Conservation (phyloP, 2,797 vertebrate genomes). For the Tauraco hartlaubi region DNA sequence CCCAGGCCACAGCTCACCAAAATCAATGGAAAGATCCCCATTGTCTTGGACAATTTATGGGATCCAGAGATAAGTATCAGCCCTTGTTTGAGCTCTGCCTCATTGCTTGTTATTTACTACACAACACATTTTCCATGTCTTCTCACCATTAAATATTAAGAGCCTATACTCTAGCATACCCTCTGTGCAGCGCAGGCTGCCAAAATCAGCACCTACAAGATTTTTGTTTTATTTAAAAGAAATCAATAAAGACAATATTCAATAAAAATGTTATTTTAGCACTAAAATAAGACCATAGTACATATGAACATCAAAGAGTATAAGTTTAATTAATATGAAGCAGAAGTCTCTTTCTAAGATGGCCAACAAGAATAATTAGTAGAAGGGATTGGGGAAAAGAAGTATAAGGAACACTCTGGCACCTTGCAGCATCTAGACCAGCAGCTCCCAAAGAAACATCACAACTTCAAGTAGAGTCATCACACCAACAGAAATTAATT, state of each 20-base stretch:
- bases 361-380: neutral
- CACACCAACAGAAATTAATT: neutral
- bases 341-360: neutral
- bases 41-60: neutral
- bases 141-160: slow-evolving; percentile 76
- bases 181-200: slow-evolving; percentile 39
- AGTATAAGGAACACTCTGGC: neutral
- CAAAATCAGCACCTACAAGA: slow-evolving; percentile 65
- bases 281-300: slow-evolving; percentile 44
- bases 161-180: slow-evolving; percentile 51
- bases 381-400: neutral
- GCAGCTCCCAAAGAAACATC: neutral
- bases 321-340: neutral
- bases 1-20: neutral
- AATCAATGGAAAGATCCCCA: neutral
- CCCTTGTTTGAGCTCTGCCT: neutral
- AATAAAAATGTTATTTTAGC: slow-evolving; percentile 35
- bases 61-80: neutral
- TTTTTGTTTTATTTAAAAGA: slow-evolving; percentile 43
- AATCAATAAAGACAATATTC: slow-evolving; percentile 53
- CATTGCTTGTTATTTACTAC: slow-evolving; percentile 42
- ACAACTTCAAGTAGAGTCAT: neutral
- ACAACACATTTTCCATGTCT: slow-evolving; percentile 74
- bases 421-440: neutral
- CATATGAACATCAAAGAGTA: neutral